Percentiles rank a stretch among this genome's conserved stretches.
phyloP scores from a whole-genome alignment of 2,113 vertebrate species.

The Phasianus colchicus region DNA sequence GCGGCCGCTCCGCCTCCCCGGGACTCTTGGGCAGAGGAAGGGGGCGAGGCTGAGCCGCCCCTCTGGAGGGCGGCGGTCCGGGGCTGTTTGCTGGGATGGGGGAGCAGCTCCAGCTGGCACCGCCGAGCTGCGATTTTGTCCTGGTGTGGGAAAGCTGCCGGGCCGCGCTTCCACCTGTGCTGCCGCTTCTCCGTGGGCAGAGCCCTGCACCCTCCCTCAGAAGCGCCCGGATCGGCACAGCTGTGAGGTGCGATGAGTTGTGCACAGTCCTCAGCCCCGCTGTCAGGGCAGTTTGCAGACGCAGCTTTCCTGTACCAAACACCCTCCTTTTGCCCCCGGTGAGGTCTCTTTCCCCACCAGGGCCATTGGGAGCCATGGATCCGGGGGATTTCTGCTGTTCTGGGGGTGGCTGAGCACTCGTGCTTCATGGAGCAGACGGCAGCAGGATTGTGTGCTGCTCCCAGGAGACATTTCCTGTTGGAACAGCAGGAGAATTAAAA shows the following conservation, averaged over 20 bases:
- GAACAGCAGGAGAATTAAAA: neutral
- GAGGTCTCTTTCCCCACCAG: neutral
- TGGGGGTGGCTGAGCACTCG: neutral
- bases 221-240: too few relatives aligned
- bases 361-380: neutral
- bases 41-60: neutral
- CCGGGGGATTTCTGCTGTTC: neutral
- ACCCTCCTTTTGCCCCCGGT: neutral
- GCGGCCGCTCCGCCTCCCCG: neutral
- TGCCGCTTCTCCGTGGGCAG: neutral
- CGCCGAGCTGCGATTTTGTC: accelerated
- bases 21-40: accelerated
- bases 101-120: neutral
- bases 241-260: neutral
- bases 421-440: neutral
- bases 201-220: neutral
- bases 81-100: neutral
- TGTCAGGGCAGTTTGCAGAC: neutral
- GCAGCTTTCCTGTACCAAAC: neutral
- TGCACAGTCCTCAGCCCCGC: neutral
- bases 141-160: accelerated
- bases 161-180: neutral
- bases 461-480: slow-evolving; percentile 23
- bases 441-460: neutral
- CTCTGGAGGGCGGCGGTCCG: neutral